A percentile compares a stretch with the other conserved stretches of the same genome.
These are phyloP conservation scores for Antechinus stuartii DNA, from an alignment of 2,113 vertebrate species.

Conservation along the genomic window DNA sequence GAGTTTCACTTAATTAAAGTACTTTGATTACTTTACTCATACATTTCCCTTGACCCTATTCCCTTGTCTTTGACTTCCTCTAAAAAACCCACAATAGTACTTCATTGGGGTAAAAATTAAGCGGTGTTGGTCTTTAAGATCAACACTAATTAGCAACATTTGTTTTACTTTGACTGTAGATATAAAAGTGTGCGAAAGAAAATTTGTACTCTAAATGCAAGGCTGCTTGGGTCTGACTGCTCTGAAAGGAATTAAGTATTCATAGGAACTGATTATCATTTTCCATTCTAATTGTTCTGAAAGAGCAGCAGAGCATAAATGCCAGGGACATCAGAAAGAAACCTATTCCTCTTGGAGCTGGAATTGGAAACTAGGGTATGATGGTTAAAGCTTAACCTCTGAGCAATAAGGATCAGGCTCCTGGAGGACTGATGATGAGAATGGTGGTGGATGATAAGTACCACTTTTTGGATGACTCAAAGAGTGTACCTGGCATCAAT, in stretches of 20 bases:
- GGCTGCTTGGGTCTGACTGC: slow-evolving; percentile 42
- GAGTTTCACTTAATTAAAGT: slow-evolving; percentile 61
- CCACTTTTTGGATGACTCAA: background rate
- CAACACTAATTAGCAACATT: slow-evolving; percentile 66
- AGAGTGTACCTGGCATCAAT: background rate
- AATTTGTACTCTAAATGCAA: slow-evolving; percentile 57
- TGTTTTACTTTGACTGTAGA: slow-evolving; percentile 59
- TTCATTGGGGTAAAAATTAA: slow-evolving; percentile 53
- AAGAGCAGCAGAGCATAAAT: background rate
- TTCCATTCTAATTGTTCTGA: slow-evolving; percentile 46
- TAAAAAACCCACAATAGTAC: background rate
- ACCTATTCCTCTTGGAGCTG: background rate
- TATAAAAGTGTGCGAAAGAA: slow-evolving; percentile 41
- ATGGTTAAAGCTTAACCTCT: background rate
- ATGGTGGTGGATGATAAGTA: background rate
- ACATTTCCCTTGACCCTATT: slow-evolving; percentile 41
- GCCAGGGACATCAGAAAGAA: background rate
- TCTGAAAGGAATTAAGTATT: slow-evolving; percentile 35
- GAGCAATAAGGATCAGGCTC: background rate
- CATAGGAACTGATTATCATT: slow-evolving; percentile 33
- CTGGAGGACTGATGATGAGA: background rate
- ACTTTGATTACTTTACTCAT: slow-evolving; percentile 54
- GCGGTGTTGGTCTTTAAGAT: slow-evolving; percentile 50
- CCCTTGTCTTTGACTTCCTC: slow-evolving; percentile 46
- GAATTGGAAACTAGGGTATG: slow-evolving; percentile 17